phyloP scores from a whole-genome alignment of 1,140 invertebrate species.

The Papilio helenus region DNA sequence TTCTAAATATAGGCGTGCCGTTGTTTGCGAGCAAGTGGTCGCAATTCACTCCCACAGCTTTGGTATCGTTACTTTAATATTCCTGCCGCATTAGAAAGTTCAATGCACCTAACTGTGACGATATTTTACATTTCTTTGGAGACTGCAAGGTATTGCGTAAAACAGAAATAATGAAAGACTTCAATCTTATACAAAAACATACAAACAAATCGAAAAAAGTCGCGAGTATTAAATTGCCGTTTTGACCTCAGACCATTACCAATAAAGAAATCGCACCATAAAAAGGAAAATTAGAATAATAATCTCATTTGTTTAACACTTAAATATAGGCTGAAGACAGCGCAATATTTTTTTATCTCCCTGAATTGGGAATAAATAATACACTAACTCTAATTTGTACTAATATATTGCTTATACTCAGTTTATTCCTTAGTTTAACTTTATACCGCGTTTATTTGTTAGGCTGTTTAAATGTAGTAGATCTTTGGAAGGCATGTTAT shows the following conservation, averaged over 20 bases:
- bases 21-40: constrained; percentile 4
- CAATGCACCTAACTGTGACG: constrained; percentile 17
- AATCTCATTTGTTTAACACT: neutral
- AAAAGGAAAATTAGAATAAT: neutral
- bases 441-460: too few relatives aligned
- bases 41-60: constrained; percentile 16
- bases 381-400: too few relatives aligned
- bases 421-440: too few relatives aligned
- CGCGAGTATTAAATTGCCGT: too few relatives aligned
- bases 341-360: neutral
- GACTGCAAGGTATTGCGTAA: neutral
- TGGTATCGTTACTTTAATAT: constrained; percentile 2
- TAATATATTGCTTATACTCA: too few relatives aligned
- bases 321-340: neutral
- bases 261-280: neutral
- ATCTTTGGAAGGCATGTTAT: neutral
- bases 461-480: neutral
- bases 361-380: neutral
- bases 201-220: neutral
- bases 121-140: neutral
- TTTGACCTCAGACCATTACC: too few relatives aligned
- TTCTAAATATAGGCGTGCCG: constrained; percentile 33
- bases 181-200: neutral
- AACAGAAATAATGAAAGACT: neutral
- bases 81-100: neutral